Base-by-base conservation (phyloP, 64 coral and sea anemone genomes). In the Dendronephthya gigantea region DNA sequence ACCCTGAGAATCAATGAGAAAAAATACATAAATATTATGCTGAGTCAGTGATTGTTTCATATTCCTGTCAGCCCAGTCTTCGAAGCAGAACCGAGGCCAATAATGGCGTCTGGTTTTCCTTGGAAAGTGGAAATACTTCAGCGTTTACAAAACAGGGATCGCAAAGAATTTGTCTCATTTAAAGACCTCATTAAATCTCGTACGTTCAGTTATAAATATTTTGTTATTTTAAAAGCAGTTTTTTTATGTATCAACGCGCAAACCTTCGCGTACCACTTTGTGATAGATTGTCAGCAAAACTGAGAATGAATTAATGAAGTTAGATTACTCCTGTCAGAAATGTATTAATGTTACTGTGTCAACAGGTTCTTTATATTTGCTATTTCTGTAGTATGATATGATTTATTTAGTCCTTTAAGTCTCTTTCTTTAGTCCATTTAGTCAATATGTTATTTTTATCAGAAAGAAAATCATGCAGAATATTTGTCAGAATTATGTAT, bases 91-190 rank as follows among this genome's bases (percentile, higher is more conserved):
- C 16, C 55, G 55, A 62, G 72, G 72, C 32, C 27, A 35, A 34
- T 29, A 29, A 79, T 79, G 72, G 55, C 55, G 55, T n/a, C 72
- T 29, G 29, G 36, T 10, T 79, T 79, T 9, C 30, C 30, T 79
- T 79, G 72, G 72, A 79, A 79, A 79, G 16, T 36, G 15, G 36
- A 13, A 36, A 79, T 79, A 36, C 72, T 79, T 39, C 32, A 79
- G 10, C 30, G 32, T 33, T 79, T 79, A 19, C 72, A 79, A 79
- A 35, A 79, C 72, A 79, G 72, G 37, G 72, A 79, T 79, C 72
- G 72, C 15, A 8, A 79, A 36, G 72, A 79, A 35, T 79, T 79
- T 34, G 72, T 36, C 1, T 34, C 72, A 36, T 79, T 79, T 8
- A 79, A 79, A 35, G 31, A 79, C 15, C 72, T 79, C 0, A 79